These are phyloP conservation scores for Musca domestica DNA, from an alignment of 1,140 invertebrate species.

Conservation along the genomic window DNA sequence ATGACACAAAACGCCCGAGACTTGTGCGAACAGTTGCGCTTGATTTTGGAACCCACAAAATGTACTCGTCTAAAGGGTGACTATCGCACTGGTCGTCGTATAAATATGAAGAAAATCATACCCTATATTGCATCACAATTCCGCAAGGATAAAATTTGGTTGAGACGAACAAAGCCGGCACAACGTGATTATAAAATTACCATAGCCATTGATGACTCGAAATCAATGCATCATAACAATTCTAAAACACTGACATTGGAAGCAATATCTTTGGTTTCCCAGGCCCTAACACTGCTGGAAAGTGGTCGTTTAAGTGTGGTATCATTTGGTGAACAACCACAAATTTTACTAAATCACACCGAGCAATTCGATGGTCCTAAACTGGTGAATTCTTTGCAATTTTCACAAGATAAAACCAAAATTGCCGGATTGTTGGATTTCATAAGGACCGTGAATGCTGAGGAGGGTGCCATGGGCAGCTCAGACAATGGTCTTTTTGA, in stretches of 20 bases:
- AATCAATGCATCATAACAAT: constrained; percentile 86
- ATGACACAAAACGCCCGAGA: constrained; percentile 68
- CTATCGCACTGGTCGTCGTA: constrained; percentile 92
- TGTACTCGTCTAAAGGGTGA: constrained; percentile 87
- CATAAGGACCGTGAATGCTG: constrained; percentile 68
- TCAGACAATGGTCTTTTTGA: constrained; percentile 66
- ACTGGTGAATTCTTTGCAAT: constrained; percentile 74
- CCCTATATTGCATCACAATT: constrained; percentile 99
- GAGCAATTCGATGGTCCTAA: constrained; percentile 84
- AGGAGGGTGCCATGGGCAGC: constrained; percentile 54
- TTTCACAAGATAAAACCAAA: constrained; percentile 78
- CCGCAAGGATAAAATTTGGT: constrained; percentile 98
- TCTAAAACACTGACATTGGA: constrained; percentile 92
- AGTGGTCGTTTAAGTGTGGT: constrained; percentile 88
- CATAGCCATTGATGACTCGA: constrained; percentile 96
- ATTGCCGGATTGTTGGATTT: constrained; percentile 79
- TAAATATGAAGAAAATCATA: constrained; percentile 98
- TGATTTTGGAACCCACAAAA: constrained; percentile 93
- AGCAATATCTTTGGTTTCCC: constrained; percentile 86
- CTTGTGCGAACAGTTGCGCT: constrained; percentile 87
- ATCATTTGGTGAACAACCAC: constrained; percentile 87
- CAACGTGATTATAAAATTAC: constrained; percentile 96
- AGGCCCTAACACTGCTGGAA: constrained; percentile 87
- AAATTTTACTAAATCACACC: constrained; percentile 80
- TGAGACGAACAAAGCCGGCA: constrained; percentile 91